Evolutionary conservation across 2,888 invertebrate genomes (phyloP).

Genomic region (Noctua pronuba): DNA sequence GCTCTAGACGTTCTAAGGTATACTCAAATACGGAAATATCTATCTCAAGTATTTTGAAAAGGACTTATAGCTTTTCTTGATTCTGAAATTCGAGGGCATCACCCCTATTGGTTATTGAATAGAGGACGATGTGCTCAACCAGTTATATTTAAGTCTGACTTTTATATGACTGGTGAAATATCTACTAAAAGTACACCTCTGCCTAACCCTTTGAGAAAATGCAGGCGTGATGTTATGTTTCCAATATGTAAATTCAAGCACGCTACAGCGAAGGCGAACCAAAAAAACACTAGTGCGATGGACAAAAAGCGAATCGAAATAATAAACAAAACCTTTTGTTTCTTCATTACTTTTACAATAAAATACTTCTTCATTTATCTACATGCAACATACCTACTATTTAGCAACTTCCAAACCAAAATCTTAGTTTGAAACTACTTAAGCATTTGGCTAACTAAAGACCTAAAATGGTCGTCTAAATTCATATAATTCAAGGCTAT

Average conservation of each 20-base stretch:
- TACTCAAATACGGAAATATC: background rate
- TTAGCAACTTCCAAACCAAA: background rate
- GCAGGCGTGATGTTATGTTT: background rate
- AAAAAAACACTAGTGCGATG: background rate
- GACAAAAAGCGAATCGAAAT: background rate
- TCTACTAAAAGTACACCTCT: background rate
- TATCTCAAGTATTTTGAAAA: background rate
- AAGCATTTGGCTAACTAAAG: background rate
- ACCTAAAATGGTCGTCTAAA: background rate
- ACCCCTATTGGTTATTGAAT: background rate
- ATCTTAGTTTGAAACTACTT: background rate
- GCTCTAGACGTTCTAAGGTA: slow-evolving; percentile 35
- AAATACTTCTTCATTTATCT: background rate
- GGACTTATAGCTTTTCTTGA: background rate
- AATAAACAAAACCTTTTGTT: background rate
- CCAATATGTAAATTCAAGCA: background rate
- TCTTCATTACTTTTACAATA: slow-evolving; percentile 1
- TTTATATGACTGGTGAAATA: background rate
- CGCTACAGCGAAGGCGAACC: background rate
- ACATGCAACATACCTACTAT: background rate
- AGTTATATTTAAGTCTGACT: background rate
- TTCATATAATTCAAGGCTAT: background rate
- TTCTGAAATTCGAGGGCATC: background rate
- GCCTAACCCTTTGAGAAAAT: background rate
- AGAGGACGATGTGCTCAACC: background rate